A percentile compares a stretch with the other conserved stretches of the same genome.
phyloP scores from a whole-genome alignment of 2,113 vertebrate species.

The Syrrhaptes paradoxus region DNA sequence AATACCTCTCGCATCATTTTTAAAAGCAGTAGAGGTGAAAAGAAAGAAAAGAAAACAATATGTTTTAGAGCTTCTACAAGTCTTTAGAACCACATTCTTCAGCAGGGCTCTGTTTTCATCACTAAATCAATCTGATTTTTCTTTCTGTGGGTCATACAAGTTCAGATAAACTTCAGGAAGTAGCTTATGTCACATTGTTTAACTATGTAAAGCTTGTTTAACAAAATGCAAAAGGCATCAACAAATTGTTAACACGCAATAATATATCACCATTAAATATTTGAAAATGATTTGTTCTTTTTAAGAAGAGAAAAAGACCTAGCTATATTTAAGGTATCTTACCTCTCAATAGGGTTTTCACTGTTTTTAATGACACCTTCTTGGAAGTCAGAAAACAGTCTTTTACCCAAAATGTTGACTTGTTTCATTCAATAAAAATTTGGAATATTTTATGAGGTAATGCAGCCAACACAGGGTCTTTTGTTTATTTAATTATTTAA shows the following conservation, averaged over 20 bases:
- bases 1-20: not conserved
- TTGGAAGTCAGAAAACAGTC: slow-evolving; percentile 36
- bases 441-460: slow-evolving; percentile 49
- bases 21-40: slow-evolving; percentile 37
- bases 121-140: slow-evolving; percentile 9
- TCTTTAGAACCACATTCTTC: slow-evolving; percentile 33
- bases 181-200: not conserved
- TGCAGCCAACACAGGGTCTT: slow-evolving; percentile 15
- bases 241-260: slow-evolving; percentile 27
- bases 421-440: slow-evolving; percentile 33
- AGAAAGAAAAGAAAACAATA: slow-evolving; percentile 51
- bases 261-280: not conserved
- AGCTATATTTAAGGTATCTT: not conserved
- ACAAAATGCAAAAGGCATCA: slow-evolving; percentile 36
- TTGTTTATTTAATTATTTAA: slow-evolving; percentile 47
- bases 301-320: not conserved
- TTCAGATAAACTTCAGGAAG: slow-evolving; percentile 60
- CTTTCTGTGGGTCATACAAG: not conserved
- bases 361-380: slow-evolving; percentile 49
- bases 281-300: not conserved
- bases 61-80: slow-evolving; percentile 46
- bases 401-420: slow-evolving; percentile 22
- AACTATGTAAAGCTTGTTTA: slow-evolving; percentile 41
- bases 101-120: not conserved
- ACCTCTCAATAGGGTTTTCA: not conserved